Base-by-base conservation (phyloP, 2,113 vertebrate species). In the Corythornis madagascariensis region DNA sequence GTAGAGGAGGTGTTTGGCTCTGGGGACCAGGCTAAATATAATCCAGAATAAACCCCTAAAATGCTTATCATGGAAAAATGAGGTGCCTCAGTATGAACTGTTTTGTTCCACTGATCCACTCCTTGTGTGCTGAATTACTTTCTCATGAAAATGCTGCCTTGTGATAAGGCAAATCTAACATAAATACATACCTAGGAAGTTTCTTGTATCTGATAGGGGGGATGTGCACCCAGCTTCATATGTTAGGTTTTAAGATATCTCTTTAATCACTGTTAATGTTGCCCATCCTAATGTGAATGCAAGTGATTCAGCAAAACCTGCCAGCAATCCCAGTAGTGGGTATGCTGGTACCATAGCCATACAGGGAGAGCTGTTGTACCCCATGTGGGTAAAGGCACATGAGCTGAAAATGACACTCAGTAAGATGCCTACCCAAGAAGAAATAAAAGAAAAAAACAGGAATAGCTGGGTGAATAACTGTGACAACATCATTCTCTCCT, bases 21-120 rank as follows among this genome's bases (percentile, higher is more conserved):
- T 3, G 9, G 60, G 60, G 47, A 83, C 71, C 64, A 74, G 25
- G 60, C 64, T 92, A 92, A 91, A 91, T 83, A 83, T 92, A 92
- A 89, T 70, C 22, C 40, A 85, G 75, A 70, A 91, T 73, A 89
- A 93, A 13, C 15, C 6, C 20, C 50, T 12, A 31, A 87, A 91
- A 87, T 31, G 63, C 16, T 17, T 65, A 77, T 9, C 1, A 50
- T 56, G 55, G 82, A 73, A 88, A 94, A 92, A 79, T 50, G 24
- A 70, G 22, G 38, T 89, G 42, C 52, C 38, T 94, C 52, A 10
- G 10, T 52, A 85, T 89, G 63, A 76, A 33, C 42, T 76, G 42
- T 63, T 87, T 80, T 1, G 1, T 83, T 80, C 33, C 82, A 75
- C 24, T 56, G 35, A 75, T 67, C 67, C 40, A 38, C 5, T 71